Percentiles rank a stretch among this genome's conserved stretches.
These are phyloP conservation scores for Brachypalpus laphriformis DNA, from an alignment of 2,888 invertebrate species.

Conservation along the genomic window DNA sequence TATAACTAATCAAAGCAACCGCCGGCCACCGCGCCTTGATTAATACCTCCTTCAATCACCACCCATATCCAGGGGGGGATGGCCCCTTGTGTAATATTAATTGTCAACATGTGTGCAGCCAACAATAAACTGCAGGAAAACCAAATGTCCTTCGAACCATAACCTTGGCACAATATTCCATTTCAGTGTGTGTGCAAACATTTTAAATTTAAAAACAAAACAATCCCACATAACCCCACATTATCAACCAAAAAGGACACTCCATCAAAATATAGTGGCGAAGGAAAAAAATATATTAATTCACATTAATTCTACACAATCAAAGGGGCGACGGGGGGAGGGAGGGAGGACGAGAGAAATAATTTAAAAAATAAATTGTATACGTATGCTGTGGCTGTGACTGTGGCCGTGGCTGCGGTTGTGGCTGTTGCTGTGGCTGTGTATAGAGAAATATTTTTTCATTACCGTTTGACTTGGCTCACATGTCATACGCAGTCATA, in stretches of 20 bases:
- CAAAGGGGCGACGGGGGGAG: background rate
- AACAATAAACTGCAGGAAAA: background rate
- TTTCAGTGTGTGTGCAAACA: too few relatives aligned
- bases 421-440: background rate
- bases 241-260: background rate
- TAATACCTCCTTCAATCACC: background rate
- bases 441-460: background rate
- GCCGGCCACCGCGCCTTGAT: background rate
- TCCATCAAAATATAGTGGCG: background rate
- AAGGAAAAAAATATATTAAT: background rate
- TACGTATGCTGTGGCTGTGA: too few relatives aligned
- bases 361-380: too few relatives aligned
- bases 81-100: background rate
- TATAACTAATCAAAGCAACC: background rate
- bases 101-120: background rate
- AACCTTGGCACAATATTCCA: constrained; percentile 8
- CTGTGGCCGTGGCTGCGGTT: background rate
- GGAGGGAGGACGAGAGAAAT: too few relatives aligned
- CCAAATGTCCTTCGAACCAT: background rate
- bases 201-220: background rate
- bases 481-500: constrained; percentile 9
- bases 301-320: background rate
- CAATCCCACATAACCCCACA: background rate
- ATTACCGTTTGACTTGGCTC: constrained; percentile 1
- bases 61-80: background rate